Evolutionary conservation across 2,113 vertebrate genomes (phyloP).

Genomic region (Dromas ardeola): DNA sequence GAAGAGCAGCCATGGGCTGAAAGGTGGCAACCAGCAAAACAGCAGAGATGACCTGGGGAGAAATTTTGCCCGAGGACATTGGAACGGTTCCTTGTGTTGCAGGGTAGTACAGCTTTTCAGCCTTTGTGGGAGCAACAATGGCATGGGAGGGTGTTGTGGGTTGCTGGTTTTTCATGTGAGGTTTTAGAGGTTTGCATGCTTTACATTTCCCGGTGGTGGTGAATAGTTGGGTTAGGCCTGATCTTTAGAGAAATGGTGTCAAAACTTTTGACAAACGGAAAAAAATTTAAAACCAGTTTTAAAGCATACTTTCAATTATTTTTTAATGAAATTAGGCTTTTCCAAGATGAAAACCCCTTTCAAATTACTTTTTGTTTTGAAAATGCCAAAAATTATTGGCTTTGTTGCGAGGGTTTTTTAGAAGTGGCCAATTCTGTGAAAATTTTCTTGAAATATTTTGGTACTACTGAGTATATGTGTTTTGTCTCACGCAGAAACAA

Average conservation of each 20-base stretch:
- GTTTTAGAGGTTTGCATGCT: not conserved
- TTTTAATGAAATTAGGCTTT: not conserved
- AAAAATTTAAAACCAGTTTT: not conserved
- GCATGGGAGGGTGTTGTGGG: not conserved
- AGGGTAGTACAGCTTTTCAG: not conserved
- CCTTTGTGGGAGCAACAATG: not conserved
- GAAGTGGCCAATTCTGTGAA: not conserved
- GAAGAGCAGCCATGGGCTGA: not conserved
- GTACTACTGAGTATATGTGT: not conserved
- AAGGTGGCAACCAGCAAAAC: not conserved
- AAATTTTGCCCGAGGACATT: not conserved
- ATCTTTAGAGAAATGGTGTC: not conserved
- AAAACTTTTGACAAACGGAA: not conserved
- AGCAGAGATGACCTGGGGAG: not conserved
- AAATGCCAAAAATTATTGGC: not conserved
- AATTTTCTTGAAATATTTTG: not conserved
- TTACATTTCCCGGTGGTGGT: not conserved
- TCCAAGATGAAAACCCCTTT: not conserved
- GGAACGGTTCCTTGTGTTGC: rapidly evolving
- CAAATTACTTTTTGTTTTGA: not conserved
- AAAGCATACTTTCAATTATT: not conserved
- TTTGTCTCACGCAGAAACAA: not conserved
- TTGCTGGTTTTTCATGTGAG: not conserved
- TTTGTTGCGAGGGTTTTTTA: not conserved
- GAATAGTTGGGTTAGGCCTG: not conserved